Conservation (phyloP, 2,113 vertebrate genomes). For the Gallinago paraguaiae region DNA sequence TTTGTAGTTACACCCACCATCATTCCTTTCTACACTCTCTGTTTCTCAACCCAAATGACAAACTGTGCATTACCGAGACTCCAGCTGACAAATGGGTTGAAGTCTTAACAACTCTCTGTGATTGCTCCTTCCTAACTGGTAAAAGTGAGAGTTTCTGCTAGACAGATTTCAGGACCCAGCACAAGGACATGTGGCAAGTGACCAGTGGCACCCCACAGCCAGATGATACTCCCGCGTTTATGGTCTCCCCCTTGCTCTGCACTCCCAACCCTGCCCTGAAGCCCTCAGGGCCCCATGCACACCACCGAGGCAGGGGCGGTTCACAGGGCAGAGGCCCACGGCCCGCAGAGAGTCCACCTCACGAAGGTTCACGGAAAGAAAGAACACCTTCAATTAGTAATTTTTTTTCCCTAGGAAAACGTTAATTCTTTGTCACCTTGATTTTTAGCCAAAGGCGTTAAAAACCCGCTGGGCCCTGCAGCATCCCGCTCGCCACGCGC, state of each 20-base stretch:
- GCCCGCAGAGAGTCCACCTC: background rate
- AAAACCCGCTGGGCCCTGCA: fast-evolving
- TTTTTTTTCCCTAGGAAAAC: fast-evolving
- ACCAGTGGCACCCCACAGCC: fast-evolving
- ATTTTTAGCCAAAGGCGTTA: fast-evolving
- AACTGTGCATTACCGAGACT: fast-evolving
- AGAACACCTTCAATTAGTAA: no score
- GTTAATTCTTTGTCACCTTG: background rate
- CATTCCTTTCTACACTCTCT: background rate
- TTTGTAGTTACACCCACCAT: fast-evolving
- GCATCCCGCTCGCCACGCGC: fast-evolving
- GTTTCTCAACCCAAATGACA: no score
- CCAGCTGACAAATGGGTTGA: fast-evolving
- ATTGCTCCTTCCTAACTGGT: fast-evolving
- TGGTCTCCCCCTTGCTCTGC: background rate
- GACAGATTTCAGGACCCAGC: fast-evolving
- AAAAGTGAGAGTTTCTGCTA: fast-evolving
- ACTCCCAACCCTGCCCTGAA: background rate
- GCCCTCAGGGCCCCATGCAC: background rate
- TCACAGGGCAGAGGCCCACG: background rate
- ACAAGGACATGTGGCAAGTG: fast-evolving
- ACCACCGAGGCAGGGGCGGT: no score
- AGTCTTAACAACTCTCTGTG: fast-evolving
- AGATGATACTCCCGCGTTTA: fast-evolving
- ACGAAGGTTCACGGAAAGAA: no score